Evolutionary conservation across 2,113 vertebrate genomes (phyloP).

Genomic region (Erythrocercus mccallii): DNA sequence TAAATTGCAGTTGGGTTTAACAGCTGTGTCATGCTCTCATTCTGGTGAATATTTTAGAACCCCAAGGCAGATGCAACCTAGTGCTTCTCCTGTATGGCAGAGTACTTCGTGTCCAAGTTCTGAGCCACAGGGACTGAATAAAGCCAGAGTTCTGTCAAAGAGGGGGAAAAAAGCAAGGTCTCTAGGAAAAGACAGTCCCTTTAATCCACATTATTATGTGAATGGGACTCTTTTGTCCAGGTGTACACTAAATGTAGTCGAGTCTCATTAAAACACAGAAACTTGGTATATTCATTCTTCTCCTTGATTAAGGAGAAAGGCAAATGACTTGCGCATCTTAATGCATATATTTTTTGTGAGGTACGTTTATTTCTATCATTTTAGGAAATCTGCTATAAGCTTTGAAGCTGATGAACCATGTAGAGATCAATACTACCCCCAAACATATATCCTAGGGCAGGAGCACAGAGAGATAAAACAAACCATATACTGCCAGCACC

Average conservation of each 20-base stretch:
- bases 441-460: background rate
- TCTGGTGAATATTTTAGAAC: background rate
- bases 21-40: background rate
- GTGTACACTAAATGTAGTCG: background rate
- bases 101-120: rapidly evolving
- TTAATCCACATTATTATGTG: background rate
- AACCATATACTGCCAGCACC: background rate
- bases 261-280: background rate
- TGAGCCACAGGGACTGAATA: background rate
- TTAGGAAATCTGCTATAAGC: background rate
- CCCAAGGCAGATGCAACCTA: background rate
- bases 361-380: background rate
- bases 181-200: background rate
- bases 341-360: background rate
- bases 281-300: background rate
- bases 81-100: background rate
- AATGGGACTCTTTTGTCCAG: background rate
- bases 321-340: background rate
- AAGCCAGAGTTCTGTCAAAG: background rate
- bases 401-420: background rate
- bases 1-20: background rate
- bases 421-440: background rate
- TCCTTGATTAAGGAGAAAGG: background rate
- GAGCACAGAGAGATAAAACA: background rate
- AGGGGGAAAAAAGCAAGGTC: background rate